Evolutionary conservation across 35 echinoderm and acorn worm genomes (phyloP), one percentile per base, ranked within the genome.

Genomic region (Acanthaster planci): DNA sequence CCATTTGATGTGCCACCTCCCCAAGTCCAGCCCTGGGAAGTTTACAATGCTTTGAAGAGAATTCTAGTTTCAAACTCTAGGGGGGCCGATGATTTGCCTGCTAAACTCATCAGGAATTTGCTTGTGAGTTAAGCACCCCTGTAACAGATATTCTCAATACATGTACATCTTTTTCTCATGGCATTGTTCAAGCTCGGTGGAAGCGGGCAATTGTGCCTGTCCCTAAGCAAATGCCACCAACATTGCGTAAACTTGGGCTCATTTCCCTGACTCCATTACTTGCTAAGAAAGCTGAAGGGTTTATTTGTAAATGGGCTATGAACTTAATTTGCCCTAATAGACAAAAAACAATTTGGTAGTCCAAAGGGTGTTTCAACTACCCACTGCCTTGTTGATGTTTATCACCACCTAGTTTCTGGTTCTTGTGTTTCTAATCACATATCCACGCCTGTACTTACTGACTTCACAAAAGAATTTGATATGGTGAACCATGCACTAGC

Each of bases 391-490:
- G 78, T 87, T 39, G 85, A 87, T 87, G 12, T 55, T 0, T 87
- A 87, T 57, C 72, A 87, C 38, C 27, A 7, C 29, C 39, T 57
- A 8, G 23, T 87, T 8, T 78, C 72, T 47, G 76, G 1, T 8
- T 22, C 50, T 72, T 67, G 78, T 30, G 56, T 40, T 55, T 37
- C 72, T 17, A 21, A n/a, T 0, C 29, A 37, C 10, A 39, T 87
- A 3, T 36, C 42, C 30, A 78, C 75, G 30, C 50, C 78, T 26
- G 84, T 86, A 30, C 84, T 86, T 3, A 86, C 84, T 27, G 60
- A 77, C 52, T 86, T 76, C 40, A 47, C 84, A 37, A 86, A 86
- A 39, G 84, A 60, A 18, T 86, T 86, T 9, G 84, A 86, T 77
- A 2, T 52, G 2, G 47, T 86, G 0, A 38, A 86, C 4, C 44